These are phyloP conservation scores for Pegea sp. DNA, from an alignment of 23 tunicate genomes.

Conservation along the genomic window DNA sequence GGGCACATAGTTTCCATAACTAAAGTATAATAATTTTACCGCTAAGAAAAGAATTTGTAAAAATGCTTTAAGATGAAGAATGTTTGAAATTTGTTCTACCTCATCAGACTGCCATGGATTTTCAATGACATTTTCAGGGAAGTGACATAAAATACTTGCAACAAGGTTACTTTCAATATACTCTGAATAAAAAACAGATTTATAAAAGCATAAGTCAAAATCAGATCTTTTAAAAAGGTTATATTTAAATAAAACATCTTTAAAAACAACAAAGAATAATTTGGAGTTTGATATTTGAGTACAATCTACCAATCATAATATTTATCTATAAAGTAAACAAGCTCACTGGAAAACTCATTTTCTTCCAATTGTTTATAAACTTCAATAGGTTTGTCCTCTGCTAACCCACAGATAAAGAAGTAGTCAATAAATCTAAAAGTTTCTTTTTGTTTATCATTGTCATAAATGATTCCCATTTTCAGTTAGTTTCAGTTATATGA, in stretches of 20 bases:
- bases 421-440: slow-evolving; percentile 40
- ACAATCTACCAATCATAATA: too few relatives aligned
- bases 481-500: too few relatives aligned
- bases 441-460: neutral
- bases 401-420: slow-evolving; percentile 54
- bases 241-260: neutral
- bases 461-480: too few relatives aligned
- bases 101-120: slow-evolving; percentile 58
- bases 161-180: slow-evolving; percentile 6
- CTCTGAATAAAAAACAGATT: too few relatives aligned
- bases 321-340: too few relatives aligned
- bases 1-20: slow-evolving; percentile 59
- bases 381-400: slow-evolving; percentile 8
- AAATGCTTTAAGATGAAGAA: too few relatives aligned
- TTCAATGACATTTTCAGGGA: slow-evolving; percentile 25
- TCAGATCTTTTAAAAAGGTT: neutral
- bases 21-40: neutral
- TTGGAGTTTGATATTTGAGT: too few relatives aligned
- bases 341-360: too few relatives aligned
- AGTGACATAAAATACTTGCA: slow-evolving; percentile 28
- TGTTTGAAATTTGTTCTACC: too few relatives aligned
- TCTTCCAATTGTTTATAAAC: slow-evolving; percentile 11
- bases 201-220: too few relatives aligned
- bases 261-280: too few relatives aligned
- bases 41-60: too few relatives aligned